A percentile compares a stretch with the other conserved stretches of the same genome.
Evolutionary conservation across 2,888 invertebrate species (phyloP).

Genomic region (Tenthredo mesomela): DNA sequence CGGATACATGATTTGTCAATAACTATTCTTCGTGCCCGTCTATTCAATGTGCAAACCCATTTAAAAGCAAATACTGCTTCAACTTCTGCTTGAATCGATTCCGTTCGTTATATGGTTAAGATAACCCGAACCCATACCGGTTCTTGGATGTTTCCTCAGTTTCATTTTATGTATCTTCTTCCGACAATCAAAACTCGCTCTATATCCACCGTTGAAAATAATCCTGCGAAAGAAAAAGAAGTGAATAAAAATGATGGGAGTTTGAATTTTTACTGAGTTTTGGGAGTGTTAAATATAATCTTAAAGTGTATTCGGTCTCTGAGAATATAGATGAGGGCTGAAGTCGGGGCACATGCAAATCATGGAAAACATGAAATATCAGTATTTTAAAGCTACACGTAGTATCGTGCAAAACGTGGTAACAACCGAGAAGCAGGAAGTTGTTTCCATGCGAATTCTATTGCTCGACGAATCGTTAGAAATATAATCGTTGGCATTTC

Average conservation of each 20-base stretch:
- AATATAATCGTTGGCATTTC: not conserved
- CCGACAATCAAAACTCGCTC: not conserved
- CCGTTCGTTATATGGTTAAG: not conserved
- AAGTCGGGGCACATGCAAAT: slow-evolving; percentile 4
- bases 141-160: not conserved
- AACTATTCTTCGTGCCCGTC: slow-evolving; percentile 44
- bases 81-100: not conserved
- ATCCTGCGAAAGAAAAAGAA: not conserved
- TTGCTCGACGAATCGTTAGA: slow-evolving; percentile 28
- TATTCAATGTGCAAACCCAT: slow-evolving; percentile 23
- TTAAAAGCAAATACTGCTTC: slow-evolving; percentile 17
- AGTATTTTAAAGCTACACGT: slow-evolving; percentile 5
- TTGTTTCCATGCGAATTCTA: slow-evolving; percentile 11
- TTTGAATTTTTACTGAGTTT: not conserved
- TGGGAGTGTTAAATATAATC: not conserved
- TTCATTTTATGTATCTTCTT: not conserved
- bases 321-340: slow-evolving; percentile 6
- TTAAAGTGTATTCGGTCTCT: not conserved
- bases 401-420: slow-evolving; percentile 14
- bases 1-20: slow-evolving; percentile 52
- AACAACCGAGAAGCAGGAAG: slow-evolving; percentile 17
- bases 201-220: not conserved
- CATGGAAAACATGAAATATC: not conserved
- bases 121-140: not conserved
- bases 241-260: not conserved